phyloP scores from a whole-genome alignment of 2,113 vertebrate genomes.

The Gorilla gorilla region DNA sequence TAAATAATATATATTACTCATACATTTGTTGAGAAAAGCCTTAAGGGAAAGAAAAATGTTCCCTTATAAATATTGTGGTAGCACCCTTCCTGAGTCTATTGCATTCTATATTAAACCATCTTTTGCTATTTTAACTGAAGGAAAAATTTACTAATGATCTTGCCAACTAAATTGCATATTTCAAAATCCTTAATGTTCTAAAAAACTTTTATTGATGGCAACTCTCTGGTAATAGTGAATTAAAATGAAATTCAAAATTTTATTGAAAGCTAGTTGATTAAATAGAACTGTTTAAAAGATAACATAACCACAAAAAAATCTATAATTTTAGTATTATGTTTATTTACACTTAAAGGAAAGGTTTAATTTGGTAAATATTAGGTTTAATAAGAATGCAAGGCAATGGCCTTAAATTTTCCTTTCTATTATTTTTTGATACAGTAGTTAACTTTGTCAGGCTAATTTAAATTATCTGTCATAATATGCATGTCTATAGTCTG shows the following conservation, averaged over 20 bases:
- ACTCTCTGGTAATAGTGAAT: not conserved
- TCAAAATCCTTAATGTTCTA: not conserved
- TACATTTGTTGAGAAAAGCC: not conserved
- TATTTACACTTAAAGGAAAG: not conserved
- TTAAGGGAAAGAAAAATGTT: not conserved
- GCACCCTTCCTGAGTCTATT: not conserved
- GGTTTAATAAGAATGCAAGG: not conserved
- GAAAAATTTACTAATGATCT: not conserved
- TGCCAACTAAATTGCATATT: not conserved
- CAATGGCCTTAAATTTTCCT: not conserved
- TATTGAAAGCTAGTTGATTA: not conserved
- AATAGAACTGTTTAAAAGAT: not conserved
- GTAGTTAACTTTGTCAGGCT: not conserved
- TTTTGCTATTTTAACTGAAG: not conserved
- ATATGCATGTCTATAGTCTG: not conserved
- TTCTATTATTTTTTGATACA: not conserved
- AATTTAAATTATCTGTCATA: not conserved
- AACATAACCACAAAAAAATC: not conserved
- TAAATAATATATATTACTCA: not conserved
- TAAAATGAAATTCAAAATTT: conserved; percentile 46
- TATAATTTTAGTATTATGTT: not conserved
- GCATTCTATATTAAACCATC: not conserved
- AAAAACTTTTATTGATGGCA: not conserved
- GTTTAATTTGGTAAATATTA: not conserved
- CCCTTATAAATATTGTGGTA: not conserved